phyloP scores from a whole-genome alignment of 2,113 vertebrate genomes.

The Paraplagusia blochii region DNA sequence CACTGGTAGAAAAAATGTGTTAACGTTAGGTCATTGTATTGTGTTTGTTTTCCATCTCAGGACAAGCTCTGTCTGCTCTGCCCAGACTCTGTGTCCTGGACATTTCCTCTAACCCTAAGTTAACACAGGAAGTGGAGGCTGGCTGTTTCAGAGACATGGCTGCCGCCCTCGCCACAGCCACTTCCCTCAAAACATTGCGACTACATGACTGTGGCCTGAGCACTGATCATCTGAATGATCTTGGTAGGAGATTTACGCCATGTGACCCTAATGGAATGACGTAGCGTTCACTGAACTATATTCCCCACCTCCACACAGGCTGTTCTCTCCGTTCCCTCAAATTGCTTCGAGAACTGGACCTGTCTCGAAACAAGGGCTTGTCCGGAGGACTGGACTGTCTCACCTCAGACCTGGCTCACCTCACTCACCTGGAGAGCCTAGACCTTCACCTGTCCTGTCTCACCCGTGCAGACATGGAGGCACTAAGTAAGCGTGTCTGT shows the following conservation, averaged over 20 bases:
- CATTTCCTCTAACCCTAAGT: slow-evolving; percentile 81
- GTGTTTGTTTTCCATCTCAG: slow-evolving; percentile 46
- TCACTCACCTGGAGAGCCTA: slow-evolving; percentile 77
- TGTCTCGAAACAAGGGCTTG: slow-evolving; percentile 82
- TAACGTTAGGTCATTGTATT: not conserved
- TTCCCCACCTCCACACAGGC: slow-evolving; percentile 60
- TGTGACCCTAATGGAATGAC: not conserved
- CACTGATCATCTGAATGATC: slow-evolving; percentile 62
- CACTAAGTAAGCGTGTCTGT: slow-evolving; percentile 74
- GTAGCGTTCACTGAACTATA: not conserved
- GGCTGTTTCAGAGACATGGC: slow-evolving; percentile 68
- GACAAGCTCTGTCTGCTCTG: slow-evolving; percentile 64
- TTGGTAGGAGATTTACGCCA: slow-evolving; percentile 65
- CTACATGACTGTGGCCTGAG: slow-evolving; percentile 82
- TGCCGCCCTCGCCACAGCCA: slow-evolving; percentile 68
- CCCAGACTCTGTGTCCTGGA: slow-evolving; percentile 79
- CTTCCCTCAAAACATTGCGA: slow-evolving; percentile 74
- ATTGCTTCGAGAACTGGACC: slow-evolving; percentile 76
- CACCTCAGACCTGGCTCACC: slow-evolving; percentile 64
- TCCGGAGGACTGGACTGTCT: slow-evolving; percentile 74
- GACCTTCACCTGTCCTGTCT: slow-evolving; percentile 83
- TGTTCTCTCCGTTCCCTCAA: slow-evolving; percentile 70
- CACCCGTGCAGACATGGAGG: slow-evolving; percentile 69
- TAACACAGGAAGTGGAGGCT: slow-evolving; percentile 30
- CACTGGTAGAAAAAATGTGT: not conserved